Percentiles rank a stretch among this genome's conserved stretches.
phyloP scores from a whole-genome alignment of 2,797 vertebrate species.

The Manis pentadactyla region DNA sequence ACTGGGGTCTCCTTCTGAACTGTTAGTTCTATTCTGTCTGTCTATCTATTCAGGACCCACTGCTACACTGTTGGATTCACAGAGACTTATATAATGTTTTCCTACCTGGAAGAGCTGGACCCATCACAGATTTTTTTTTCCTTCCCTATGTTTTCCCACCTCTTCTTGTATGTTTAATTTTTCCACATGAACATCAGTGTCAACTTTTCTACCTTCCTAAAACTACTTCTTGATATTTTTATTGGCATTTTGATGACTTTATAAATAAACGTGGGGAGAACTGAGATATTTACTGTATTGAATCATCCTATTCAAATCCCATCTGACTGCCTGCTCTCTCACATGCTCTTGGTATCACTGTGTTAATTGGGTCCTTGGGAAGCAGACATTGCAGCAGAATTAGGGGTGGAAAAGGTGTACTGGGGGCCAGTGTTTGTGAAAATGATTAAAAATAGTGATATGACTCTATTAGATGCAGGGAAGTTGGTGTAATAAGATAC shows the following conservation, averaged over 20 bases:
- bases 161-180: neutral
- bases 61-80: too few relatives aligned
- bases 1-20: neutral
- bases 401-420: neutral
- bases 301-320: neutral
- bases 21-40: neutral
- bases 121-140: neutral
- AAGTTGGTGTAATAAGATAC: neutral
- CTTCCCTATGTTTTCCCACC: neutral
- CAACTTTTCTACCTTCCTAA: neutral
- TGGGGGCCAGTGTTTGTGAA: too few relatives aligned
- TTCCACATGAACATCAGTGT: neutral
- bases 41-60: fast-evolving
- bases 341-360: neutral
- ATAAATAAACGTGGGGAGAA: neutral
- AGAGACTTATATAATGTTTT: neutral
- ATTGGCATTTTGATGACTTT: neutral
- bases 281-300: neutral
- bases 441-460: neutral
- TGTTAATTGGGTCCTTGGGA: neutral
- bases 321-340: neutral
- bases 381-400: neutral
- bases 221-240: neutral
- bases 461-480: fast-evolving
- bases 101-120: neutral